Percentiles rank a stretch among this genome's conserved stretches.
Evolutionary conservation across 2,888 invertebrate species (phyloP).

Genomic region (Eilema sororculum): DNA sequence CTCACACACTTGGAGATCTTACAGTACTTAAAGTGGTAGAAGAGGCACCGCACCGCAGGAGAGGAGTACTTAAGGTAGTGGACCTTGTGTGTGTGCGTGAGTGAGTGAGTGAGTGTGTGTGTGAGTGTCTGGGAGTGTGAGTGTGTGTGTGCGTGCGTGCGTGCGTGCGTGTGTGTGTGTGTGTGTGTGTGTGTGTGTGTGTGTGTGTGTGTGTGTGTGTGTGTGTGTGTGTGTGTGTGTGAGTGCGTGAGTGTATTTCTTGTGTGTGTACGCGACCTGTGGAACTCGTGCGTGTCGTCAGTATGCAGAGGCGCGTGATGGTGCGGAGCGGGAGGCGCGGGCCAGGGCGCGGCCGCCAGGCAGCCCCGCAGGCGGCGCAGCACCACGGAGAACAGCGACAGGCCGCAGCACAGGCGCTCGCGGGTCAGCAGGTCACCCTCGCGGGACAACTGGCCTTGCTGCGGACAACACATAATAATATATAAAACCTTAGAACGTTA

Average conservation of each 20-base stretch:
- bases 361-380: slow-evolving; percentile 94
- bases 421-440: slow-evolving; percentile 98
- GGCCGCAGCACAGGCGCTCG: slow-evolving; percentile 98
- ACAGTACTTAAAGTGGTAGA: no score
- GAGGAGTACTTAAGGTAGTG: no score
- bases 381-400: slow-evolving; percentile 98
- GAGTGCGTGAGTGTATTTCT: no score
- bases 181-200: background rate
- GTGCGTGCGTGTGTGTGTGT: background rate
- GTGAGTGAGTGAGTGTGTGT: background rate
- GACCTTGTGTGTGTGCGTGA: background rate
- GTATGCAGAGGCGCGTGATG: slow-evolving; percentile 98
- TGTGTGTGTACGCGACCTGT: slow-evolving; percentile 80
- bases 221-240: background rate
- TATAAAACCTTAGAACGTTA: no score
- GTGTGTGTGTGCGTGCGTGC: background rate
- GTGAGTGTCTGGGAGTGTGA: no score
- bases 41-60: no score
- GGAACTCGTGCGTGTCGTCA: slow-evolving; percentile 99
- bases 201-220: background rate
- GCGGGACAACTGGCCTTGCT: slow-evolving; percentile 97
- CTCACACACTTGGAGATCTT: no score
- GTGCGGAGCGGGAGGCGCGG: slow-evolving; percentile 95
- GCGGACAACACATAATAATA: no score
- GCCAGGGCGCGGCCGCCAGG: slow-evolving; percentile 97